Evolutionary conservation across 2,888 invertebrate species (phyloP), one percentile per base, ranked within the genome.

Genomic region (Drosophila kokeensis): DNA sequence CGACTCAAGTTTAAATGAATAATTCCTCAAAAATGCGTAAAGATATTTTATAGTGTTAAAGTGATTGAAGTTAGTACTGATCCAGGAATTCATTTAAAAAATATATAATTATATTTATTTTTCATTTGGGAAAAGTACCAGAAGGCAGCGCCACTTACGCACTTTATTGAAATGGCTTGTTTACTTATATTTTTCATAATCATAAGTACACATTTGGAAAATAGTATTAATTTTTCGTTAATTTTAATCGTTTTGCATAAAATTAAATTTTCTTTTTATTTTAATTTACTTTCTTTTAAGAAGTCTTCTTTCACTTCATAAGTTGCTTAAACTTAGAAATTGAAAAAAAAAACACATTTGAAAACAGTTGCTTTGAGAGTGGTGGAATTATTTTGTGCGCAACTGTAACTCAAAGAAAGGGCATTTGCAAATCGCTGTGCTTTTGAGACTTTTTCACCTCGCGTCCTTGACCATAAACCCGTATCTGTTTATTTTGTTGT

Each of bases 391-490:
- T 42, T 45, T 58, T 21, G 24, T 7, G 10, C 5, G 18, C 49
- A 57, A 64, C 45, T 29, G 30, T 15, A 3, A 30, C 30, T 18
- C n/a, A 21, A 32, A n/a, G 32, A 67, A 45, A 70, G 69, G 30
- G 69, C 29, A 69, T 52, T 38, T 15, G 10, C 3, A 21, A 29
- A 18, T 45, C 42, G 29, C 32, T 18, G 38, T 45, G 30, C 5
- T 38, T 38, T 15, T 2, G 2, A 7, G 8, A 27, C 45, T 6
- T 61, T 67, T 76, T 81, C 74, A 73, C 48, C 52, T 60, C 36
- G 50, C 64, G 85, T 89, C 84, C 84, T 84, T 84, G 89, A 78
- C 89, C 84, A 76, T 84, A 83, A 84, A 76, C 89, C 76, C 76
- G 66, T 71, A 70, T 54, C 27, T 49, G 30, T 58, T 27, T 32